Percentiles rank a stretch among this genome's conserved stretches.
Conservation (phyloP, 2,797 vertebrate genomes). For the Gephyroberyx darwinii region DNA sequence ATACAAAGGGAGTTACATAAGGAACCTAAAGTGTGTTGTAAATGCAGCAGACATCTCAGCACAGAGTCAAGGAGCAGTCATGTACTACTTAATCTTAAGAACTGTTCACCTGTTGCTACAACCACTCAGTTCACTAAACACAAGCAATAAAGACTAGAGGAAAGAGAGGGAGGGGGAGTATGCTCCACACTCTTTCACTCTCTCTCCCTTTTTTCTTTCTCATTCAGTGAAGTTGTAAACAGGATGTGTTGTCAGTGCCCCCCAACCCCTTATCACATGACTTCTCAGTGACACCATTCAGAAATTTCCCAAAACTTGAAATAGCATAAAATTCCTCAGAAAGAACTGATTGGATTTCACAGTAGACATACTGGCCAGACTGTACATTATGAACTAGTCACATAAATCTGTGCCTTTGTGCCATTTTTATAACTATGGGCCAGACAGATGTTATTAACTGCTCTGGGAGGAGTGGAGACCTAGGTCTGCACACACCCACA, state of each 20-base stretch:
- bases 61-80: slow-evolving; percentile 11
- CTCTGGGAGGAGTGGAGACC: slow-evolving; percentile 6
- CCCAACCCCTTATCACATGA: slow-evolving; percentile 57
- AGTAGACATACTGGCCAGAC: slow-evolving; percentile 29
- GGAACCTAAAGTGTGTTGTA: slow-evolving; percentile 1
- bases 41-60: slow-evolving; percentile 1
- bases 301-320: slow-evolving; percentile 25
- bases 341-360: slow-evolving; percentile 45
- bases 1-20: neutral
- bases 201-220: slow-evolving; percentile 33
- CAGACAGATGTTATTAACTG: slow-evolving; percentile 51
- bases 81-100: slow-evolving; percentile 3
- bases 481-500: no score
- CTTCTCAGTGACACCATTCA: slow-evolving; percentile 47
- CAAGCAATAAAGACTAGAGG: slow-evolving; percentile 13
- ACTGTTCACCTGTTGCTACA: slow-evolving; percentile 60
- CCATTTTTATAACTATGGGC: slow-evolving; percentile 31
- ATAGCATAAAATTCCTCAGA: slow-evolving; percentile 32
- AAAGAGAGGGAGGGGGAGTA: slow-evolving; percentile 48
- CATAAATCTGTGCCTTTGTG: neutral
- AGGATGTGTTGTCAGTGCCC: slow-evolving; percentile 63
- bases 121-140: slow-evolving; percentile 15
- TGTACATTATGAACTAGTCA: slow-evolving; percentile 34
- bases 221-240: slow-evolving; percentile 55
- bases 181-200: slow-evolving; percentile 28